Base-by-base conservation (phyloP, 2,888 invertebrate genomes). In the Pilophorus perplexus region DNA sequence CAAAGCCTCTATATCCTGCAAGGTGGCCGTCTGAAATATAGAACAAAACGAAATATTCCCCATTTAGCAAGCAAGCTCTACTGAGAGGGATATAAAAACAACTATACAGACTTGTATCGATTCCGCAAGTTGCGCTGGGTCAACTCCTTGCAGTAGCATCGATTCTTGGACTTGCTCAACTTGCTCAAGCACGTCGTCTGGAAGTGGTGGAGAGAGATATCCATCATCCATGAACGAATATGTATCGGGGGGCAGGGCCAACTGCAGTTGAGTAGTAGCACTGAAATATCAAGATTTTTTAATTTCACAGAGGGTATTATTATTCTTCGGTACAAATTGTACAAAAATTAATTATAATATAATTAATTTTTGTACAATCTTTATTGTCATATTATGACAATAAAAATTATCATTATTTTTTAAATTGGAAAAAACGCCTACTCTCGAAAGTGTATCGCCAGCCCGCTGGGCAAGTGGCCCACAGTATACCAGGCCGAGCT, bases 111-210 rank as follows among this genome's bases (percentile, higher is more conserved):
- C 79, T 74, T 79, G 79, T 68, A 79, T 78, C 23, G 78, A 76
- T 67, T 80, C 79, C 8, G 73, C 74, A 64, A 80, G 74, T 74
- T 87, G 86, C 71, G 84, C 82, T 2, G 85, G 80, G 74, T 84
- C 83, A 4, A 84, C 83, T 2, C 82, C 85, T 74, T 87, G 86
- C 57, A 87, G 77, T 27, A 87, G 78, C 79, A 87, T 86, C 20
- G 84, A 83, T 72, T 87, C 87, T 64, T 84, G 84, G 2, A 79
- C 79, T 8, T 79, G 76, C 28, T 78, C 78, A 28, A 86, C 86
- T 73, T 85, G 85, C 68, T 89, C 82, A 72, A 83, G 89, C n/a
- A 87, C 85, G 74, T 90, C 90, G 71, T 89, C 88, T 75, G 90
- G 79, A 23, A 79, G 74, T 68, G 84, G 81, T 68, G 85, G 83